These are phyloP conservation scores for Argyrosomus japonicus DNA, from an alignment of 2,113 vertebrate species.

Conservation along the genomic window DNA sequence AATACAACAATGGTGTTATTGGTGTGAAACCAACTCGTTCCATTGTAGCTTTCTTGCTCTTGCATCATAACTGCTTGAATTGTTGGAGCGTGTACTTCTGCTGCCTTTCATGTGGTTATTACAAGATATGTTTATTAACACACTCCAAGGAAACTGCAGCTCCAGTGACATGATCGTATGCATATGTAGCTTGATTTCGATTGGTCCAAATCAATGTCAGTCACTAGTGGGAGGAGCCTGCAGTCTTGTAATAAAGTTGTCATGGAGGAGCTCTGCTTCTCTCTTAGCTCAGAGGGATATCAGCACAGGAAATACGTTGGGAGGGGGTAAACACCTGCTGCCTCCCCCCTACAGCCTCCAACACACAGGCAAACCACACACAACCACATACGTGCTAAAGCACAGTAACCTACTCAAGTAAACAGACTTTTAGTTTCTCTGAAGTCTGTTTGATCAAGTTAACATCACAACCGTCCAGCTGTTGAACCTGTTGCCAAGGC, in stretches of 20 bases:
- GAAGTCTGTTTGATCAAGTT: constrained; percentile 61
- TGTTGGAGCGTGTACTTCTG: neutral
- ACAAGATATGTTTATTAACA: constrained; percentile 31
- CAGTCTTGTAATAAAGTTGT: constrained; percentile 48
- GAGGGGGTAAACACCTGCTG: constrained; percentile 84
- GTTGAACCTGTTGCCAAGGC: constrained; percentile 34
- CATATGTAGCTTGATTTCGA: neutral
- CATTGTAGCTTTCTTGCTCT: constrained; percentile 15
- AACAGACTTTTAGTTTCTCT: constrained; percentile 41
- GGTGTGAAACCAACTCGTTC: constrained; percentile 36
- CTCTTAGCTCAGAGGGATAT: constrained; percentile 54
- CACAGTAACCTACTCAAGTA: constrained; percentile 39
- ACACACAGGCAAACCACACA: constrained; percentile 58
- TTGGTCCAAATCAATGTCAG: constrained; percentile 21
- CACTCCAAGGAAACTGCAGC: neutral
- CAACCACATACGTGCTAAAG: constrained; percentile 49
- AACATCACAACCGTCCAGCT: constrained; percentile 58
- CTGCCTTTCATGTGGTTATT: constrained; percentile 12
- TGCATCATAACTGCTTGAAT: neutral
- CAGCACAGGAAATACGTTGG: constrained; percentile 83
- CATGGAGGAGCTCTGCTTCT: constrained; percentile 40
- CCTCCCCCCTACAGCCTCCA: constrained; percentile 36
- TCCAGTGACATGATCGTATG: neutral
- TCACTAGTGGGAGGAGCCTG: constrained; percentile 26
- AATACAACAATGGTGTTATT: constrained; percentile 32